Evolutionary conservation across 2,113 vertebrate species (phyloP).

Genomic region (Stigmatopora argus): DNA sequence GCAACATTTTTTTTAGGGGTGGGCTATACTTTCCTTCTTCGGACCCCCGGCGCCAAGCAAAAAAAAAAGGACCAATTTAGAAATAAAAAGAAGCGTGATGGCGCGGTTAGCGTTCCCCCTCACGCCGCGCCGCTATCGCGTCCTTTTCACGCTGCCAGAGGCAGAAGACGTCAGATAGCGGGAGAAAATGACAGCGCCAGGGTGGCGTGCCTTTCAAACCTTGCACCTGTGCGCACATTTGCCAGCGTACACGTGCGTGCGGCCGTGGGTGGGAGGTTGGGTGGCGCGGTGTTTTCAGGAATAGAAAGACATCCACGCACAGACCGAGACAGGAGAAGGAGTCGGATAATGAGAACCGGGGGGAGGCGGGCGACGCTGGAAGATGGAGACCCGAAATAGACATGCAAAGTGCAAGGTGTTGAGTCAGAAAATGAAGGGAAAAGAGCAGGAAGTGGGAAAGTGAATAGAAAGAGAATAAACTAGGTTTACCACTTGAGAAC

Average conservation of each 20-base stretch:
- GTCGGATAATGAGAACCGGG: conserved; percentile 71
- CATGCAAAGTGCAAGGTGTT: conserved; percentile 72
- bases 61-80: conserved; percentile 4
- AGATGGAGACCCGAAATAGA: conserved; percentile 73
- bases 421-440: conserved; percentile 70
- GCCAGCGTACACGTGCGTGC: not conserved
- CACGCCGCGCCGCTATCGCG: conserved; percentile 19
- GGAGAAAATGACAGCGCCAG: conserved; percentile 23
- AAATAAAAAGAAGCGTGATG: conserved; percentile 11
- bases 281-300: conserved; percentile 50
- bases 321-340: conserved; percentile 47
- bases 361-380: conserved; percentile 62
- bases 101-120: conserved; percentile 10
- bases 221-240: conserved; percentile 10
- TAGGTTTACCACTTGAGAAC: conserved; percentile 2
- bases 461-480: conserved; percentile 5
- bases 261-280: conserved; percentile 43
- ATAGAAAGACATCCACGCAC: conserved; percentile 44
- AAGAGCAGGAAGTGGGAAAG: conserved; percentile 11
- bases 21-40: not conserved
- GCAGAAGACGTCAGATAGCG: conserved; percentile 1
- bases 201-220: conserved; percentile 22
- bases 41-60: too few species aligned
- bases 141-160: conserved; percentile 23
- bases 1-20: not conserved